Evolutionary conservation across 2,888 invertebrate species (phyloP), one percentile per base, ranked within the genome.

Genomic region (Celastrina argiolus): DNA sequence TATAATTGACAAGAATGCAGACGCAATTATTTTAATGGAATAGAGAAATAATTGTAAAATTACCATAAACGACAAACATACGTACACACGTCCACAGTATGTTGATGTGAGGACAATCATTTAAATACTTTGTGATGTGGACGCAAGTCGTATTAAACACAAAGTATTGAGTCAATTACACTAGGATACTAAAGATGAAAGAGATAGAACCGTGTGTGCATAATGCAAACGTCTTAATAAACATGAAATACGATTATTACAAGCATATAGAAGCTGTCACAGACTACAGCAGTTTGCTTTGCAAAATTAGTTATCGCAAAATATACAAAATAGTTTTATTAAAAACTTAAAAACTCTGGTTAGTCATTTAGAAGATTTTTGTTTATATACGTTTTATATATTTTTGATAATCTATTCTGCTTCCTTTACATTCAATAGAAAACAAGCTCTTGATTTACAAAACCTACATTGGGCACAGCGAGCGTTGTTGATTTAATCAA

Each of bases 21-120:
- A 22, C 39, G 39, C 36, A 59, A 61, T 61, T 61, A 61, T 61
- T 39, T 61, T 18, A 36, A 34, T 36, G 61, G 61, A 39, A 39
- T 61, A 61, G 61, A 61, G 61, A 22, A 39, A 39, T 61, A 61
- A 61, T 39, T 31, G 31, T 58, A 12, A 10, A 61, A 61, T 61
- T 39, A 22, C 14, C 61, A 61, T 61, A 61, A 39, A 18, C 34
- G 61, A 22, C 61, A 61, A 36, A 61, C 61, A 61, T 36, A 14
- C 61, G 7, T 36, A 36, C 34, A 39, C 36, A 16, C 61, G 10
- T 34, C 8, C 10, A 28, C 5, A 28, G n/a, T 28, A 5, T n/a
- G 26, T 18, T 26, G 36, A 16, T 22, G 26, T 31, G 7, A 58
- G n/a, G 28, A 56, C 56, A 56, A 28, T 56, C 31, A 58, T 58